Conservation (phyloP, 2,888 invertebrate species). For the Eurytoma californica region DNA sequence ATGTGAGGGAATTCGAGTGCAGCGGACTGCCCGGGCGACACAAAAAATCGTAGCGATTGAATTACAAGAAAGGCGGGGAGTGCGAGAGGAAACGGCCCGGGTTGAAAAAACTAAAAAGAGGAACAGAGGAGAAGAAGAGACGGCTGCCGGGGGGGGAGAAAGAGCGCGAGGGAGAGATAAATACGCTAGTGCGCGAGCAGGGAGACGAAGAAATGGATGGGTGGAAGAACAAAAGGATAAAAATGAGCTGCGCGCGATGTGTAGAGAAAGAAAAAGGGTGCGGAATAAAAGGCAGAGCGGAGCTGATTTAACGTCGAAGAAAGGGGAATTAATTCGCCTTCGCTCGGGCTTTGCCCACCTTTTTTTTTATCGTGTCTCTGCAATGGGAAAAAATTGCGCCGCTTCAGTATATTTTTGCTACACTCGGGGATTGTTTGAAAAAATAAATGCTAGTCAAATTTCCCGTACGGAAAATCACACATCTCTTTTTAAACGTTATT, state of each 20-base stretch:
- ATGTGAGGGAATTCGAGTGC: slow-evolving; percentile 44
- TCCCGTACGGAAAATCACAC: too few species aligned
- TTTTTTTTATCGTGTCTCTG: not conserved
- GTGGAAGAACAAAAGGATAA: slow-evolving; percentile 13
- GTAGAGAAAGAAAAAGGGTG: not conserved
- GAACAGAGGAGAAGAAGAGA: not conserved
- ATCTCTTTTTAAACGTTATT: too few species aligned
- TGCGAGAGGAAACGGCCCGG: not conserved
- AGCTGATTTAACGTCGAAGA: slow-evolving; percentile 32
- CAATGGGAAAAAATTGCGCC: not conserved
- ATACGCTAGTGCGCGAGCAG: not conserved
- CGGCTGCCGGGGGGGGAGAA: too few species aligned
- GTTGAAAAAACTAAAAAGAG: not conserved
- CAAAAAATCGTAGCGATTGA: slow-evolving; percentile 33
- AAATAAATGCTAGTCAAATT: not conserved
- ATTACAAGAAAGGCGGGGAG: slow-evolving; percentile 10
- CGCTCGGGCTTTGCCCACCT: not conserved
- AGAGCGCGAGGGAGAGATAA: slow-evolving; percentile 14
- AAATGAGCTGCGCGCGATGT: slow-evolving; percentile 7
- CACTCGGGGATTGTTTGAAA: too few species aligned
- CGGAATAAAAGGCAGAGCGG: slow-evolving; percentile 5
- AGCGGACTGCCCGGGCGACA: not conserved
- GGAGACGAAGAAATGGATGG: slow-evolving; percentile 5
- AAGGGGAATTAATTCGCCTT: slow-evolving; percentile 31
- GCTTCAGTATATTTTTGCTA: not conserved